Base-by-base conservation (phyloP, 2,797 vertebrate species). In the Gymnothorax javanicus region DNA sequence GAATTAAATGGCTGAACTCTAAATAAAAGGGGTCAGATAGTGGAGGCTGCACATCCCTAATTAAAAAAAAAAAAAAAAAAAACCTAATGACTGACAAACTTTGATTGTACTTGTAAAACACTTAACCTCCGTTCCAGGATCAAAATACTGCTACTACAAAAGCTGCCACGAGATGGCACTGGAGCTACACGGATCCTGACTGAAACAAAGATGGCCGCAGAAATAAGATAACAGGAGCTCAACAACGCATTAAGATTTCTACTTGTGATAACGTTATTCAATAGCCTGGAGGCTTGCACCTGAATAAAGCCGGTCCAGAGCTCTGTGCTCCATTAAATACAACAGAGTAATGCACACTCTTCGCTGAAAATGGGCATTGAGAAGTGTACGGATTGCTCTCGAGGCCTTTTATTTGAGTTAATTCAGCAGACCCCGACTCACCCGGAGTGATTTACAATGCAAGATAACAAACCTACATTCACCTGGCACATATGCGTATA, bases 101-200 rank as follows among this genome's bases (percentile, higher is more conserved):
- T 89, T 1, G 8, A 87, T 90, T 86, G 89, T 90, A 15, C 11
- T 7, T 79, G 17, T 81, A 64, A 43, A 17, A 6, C 50, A 85
- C 57, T 17, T 6, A 23, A 13, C 25, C 43, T 25, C 43, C 43
- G 9, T 81, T n/a, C 20, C 50, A 54, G 60, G 15, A 86, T 50
- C 88, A 89, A 43, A 43, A 75, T 91, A 87, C 64, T 92, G 87
- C 93, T 91, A 87, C 88, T 43, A 43, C 33, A 43, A 43, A 43
- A 43, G 33, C 89, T 90, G 85, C 91, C 96, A 95, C 94, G 90
- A 93, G 96, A 94, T 95, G 96, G 95, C 95, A 95, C 71, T 93
- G 95, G 94, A 89, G 92, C 89, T 89, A 91, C 94, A 94, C 89
- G 90, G 88, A 85, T 7, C 43, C 82, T 83, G 33, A 69, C 71